Percentiles rank a stretch among this genome's conserved stretches.
Conservation (phyloP, 2,888 invertebrate genomes). For the Scaptomyza flava region DNA sequence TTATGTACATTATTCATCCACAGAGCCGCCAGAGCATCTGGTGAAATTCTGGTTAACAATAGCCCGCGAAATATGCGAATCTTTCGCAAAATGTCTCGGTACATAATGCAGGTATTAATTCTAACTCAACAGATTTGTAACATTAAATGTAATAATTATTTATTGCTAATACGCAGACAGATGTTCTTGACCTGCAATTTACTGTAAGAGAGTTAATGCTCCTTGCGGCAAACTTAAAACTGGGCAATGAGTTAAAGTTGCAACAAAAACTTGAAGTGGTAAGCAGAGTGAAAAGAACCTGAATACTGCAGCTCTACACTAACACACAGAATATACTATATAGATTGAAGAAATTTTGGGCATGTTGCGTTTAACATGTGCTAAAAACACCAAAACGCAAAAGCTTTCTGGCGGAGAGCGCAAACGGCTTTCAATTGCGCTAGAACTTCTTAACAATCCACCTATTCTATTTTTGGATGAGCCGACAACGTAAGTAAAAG, state of each 20-base stretch:
- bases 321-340: slow-evolving; percentile 16
- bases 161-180: slow-evolving; percentile 85
- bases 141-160: background rate
- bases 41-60: slow-evolving; percentile 92
- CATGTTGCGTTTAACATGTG: slow-evolving; percentile 90
- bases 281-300: slow-evolving; percentile 82
- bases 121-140: background rate
- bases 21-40: slow-evolving; percentile 89
- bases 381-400: slow-evolving; percentile 90
- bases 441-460: slow-evolving; percentile 96
- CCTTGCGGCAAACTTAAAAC: slow-evolving; percentile 95
- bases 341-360: slow-evolving; percentile 95
- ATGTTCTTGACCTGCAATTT: slow-evolving; percentile 93
- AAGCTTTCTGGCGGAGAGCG: slow-evolving; percentile 95
- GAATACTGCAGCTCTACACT: background rate
- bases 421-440: slow-evolving; percentile 96
- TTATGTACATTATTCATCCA: background rate
- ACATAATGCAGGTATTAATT: slow-evolving; percentile 92
- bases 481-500: slow-evolving; percentile 93
- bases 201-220: slow-evolving; percentile 95
- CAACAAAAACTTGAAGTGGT: slow-evolving; percentile 90
- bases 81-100: slow-evolving; percentile 95
- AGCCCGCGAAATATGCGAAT: slow-evolving; percentile 89
- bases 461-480: slow-evolving; percentile 98
- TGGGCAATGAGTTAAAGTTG: slow-evolving; percentile 87